Conservation (phyloP, 2,888 invertebrate species). For the Eudasyphora cyanicolor region DNA sequence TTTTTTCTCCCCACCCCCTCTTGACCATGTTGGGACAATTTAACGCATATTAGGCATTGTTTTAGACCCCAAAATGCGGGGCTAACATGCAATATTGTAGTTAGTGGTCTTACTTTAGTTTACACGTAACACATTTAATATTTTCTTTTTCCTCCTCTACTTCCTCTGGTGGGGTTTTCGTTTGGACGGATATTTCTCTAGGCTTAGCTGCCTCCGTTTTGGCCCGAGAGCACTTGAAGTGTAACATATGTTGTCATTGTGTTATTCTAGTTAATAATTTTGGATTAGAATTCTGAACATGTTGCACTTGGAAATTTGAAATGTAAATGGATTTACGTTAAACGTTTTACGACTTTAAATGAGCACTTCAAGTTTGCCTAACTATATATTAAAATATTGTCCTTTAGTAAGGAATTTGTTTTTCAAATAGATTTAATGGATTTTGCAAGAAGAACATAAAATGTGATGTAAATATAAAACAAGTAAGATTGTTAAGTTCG, state of each 20-base stretch:
- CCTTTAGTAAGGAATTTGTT: not conserved
- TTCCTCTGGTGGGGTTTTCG: not conserved
- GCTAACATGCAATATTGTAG: not conserved
- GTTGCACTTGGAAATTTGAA: slow-evolving; percentile 9
- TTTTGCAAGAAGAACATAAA: no score
- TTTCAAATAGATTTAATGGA: not conserved
- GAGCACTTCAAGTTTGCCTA: not conserved
- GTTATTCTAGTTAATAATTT: not conserved
- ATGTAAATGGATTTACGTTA: slow-evolving; percentile 14
- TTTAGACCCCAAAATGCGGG: not conserved
- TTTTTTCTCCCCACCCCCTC: not conserved
- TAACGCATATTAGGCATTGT: slow-evolving; percentile 15
- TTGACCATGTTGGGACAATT: slow-evolving; percentile 3
- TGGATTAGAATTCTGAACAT: not conserved
- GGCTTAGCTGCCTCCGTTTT: no score
- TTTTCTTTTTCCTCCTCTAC: not conserved
- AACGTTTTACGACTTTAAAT: slow-evolving; percentile 15
- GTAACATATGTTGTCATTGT: slow-evolving; percentile 25
- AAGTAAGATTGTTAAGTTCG: no score
- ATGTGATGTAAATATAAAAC: no score
- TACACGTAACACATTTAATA: not conserved
- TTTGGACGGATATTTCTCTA: not conserved
- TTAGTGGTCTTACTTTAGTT: not conserved
- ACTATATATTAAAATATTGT: not conserved
- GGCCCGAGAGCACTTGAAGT: not conserved